A percentile compares a stretch with the other conserved stretches of the same genome.
Conservation (phyloP, 37 sponge, comb jelly and placozoan species). For the Eunapius fragilis region DNA sequence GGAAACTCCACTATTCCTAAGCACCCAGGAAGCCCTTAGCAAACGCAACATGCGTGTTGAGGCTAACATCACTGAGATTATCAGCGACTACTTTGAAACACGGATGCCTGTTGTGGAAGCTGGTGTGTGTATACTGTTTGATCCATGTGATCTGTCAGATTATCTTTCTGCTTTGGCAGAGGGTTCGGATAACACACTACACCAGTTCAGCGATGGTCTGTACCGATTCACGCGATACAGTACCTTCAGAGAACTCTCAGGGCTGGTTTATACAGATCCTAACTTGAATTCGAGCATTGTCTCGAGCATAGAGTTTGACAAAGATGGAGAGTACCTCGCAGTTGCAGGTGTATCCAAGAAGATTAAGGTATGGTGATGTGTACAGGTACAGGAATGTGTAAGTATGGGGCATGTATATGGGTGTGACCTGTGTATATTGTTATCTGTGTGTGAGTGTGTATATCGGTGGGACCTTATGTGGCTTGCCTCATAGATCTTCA, state of each 20-base stretch:
- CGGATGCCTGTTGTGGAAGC: background rate
- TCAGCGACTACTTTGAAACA: slow-evolving; percentile 21
- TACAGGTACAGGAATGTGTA: no score
- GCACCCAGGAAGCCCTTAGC: background rate
- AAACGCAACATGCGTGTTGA: slow-evolving; percentile 24
- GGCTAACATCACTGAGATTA: slow-evolving; percentile 33
- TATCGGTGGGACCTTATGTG: background rate
- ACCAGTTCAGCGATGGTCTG: slow-evolving; percentile 24
- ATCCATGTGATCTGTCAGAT: background rate
- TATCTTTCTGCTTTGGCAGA: background rate
- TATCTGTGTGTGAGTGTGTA: background rate
- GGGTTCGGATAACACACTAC: background rate
- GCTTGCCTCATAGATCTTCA: slow-evolving; percentile 44
- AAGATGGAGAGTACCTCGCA: slow-evolving; percentile 80
- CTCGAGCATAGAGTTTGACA: slow-evolving; percentile 88
- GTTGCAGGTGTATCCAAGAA: slow-evolving; percentile 90
- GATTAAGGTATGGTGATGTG: slow-evolving; percentile 59
- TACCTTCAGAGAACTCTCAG: slow-evolving; percentile 34
- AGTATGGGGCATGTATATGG: background rate
- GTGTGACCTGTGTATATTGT: slow-evolving; percentile 3
- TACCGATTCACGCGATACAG: slow-evolving; percentile 14
- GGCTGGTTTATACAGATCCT: slow-evolving; percentile 46
- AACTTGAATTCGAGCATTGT: slow-evolving; percentile 40
- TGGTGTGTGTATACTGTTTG: background rate
- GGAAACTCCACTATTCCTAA: background rate